A percentile compares a stretch with the other conserved stretches of the same genome.
phyloP scores from a whole-genome alignment of 2,797 vertebrate genomes.

The Mormyrus proboscirostris region DNA sequence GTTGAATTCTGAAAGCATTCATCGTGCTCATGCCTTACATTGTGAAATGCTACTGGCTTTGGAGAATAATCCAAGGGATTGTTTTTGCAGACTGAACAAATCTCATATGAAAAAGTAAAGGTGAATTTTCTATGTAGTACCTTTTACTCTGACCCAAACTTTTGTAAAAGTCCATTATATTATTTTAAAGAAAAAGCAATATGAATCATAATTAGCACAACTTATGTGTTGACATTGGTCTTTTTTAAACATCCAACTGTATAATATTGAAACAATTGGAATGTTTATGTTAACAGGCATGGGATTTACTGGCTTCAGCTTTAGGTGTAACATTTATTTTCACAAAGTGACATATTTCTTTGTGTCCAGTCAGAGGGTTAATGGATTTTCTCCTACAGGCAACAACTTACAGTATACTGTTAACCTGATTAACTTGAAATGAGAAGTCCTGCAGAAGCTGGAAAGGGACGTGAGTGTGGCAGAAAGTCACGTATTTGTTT shows the following conservation, averaged over 20 bases:
- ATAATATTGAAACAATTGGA: background rate
- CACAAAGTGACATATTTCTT: background rate
- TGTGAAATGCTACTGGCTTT: background rate
- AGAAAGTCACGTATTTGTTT: slow-evolving; percentile 9
- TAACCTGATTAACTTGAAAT: background rate
- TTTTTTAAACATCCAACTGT: background rate
- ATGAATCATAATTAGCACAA: slow-evolving; percentile 19
- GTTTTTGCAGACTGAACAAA: background rate
- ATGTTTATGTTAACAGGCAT: background rate
- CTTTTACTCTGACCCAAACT: background rate
- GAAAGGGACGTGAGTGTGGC: background rate
- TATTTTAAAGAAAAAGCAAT: slow-evolving; percentile 13
- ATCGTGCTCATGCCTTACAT: slow-evolving; percentile 13
- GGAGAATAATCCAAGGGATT: background rate
- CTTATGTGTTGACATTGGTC: background rate
- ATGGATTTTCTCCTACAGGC: background rate
- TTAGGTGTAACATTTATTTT: background rate
- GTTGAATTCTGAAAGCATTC: slow-evolving; percentile 5
- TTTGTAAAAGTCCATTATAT: background rate
- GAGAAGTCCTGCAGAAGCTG: background rate
- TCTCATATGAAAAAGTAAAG: background rate
- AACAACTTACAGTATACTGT: background rate
- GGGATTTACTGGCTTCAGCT: background rate
- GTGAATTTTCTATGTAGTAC: background rate
- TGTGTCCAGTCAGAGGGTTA: background rate